A percentile compares a stretch with the other conserved stretches of the same genome.
Evolutionary conservation across 2,797 vertebrate genomes (phyloP).

Genomic region (Alectoris magna): DNA sequence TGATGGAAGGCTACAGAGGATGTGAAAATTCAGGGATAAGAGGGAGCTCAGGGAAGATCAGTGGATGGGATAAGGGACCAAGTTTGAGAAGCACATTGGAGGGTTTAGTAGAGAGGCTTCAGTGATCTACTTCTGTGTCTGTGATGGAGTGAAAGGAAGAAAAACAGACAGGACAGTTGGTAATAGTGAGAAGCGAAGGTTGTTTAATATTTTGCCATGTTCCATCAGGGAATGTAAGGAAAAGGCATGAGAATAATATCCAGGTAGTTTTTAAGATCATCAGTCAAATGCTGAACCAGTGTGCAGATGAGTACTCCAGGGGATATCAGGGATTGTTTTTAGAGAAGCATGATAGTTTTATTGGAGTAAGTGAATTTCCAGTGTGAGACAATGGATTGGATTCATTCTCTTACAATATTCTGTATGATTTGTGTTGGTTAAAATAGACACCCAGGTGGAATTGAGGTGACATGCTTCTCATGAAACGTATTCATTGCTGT

Average conservation of each 20-base stretch:
- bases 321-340: not conserved
- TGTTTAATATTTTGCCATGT: not conserved
- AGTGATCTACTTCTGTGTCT: not conserved
- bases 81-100: not conserved
- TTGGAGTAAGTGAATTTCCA: not conserved
- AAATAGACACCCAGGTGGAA: not conserved
- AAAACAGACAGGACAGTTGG: not conserved
- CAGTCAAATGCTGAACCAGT: not conserved
- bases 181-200: not conserved
- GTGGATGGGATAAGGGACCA: not conserved
- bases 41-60: not conserved
- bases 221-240: not conserved
- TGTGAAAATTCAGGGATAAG: not conserved
- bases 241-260: not conserved
- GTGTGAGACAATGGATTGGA: not conserved
- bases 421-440: not conserved
- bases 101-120: not conserved
- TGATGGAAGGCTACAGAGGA: not conserved
- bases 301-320: not conserved
- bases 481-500: not conserved
- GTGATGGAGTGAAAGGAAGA: not conserved
- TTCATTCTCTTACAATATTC: not conserved
- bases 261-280: not conserved
- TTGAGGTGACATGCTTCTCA: not conserved
- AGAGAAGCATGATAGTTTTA: not conserved